Conservation (phyloP, 2,113 vertebrate species). For the Plecotus auritus region DNA sequence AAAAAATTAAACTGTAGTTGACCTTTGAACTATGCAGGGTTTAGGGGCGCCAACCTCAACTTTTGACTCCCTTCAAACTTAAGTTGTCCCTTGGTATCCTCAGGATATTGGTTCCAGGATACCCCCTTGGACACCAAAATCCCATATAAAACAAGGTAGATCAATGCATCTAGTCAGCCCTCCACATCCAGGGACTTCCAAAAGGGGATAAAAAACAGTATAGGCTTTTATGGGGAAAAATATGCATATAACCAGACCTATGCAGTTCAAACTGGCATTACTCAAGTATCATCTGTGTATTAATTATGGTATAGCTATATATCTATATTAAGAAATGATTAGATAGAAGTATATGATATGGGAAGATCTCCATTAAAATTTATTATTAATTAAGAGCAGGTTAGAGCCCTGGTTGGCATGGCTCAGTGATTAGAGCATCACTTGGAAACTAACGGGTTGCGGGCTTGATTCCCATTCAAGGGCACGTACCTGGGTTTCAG, state of each 20-base stretch:
- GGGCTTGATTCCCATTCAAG: too few relatives aligned
- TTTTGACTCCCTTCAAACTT: not conserved
- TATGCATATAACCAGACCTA: not conserved
- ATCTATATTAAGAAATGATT: not conserved
- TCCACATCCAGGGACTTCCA: not conserved
- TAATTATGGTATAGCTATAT: not conserved
- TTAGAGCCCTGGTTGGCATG: too few relatives aligned
- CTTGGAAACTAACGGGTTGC: too few relatives aligned
- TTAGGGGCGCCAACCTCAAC: not conserved
- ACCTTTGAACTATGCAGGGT: not conserved
- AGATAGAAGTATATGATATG: not conserved
- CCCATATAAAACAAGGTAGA: not conserved
- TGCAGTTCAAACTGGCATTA: not conserved
- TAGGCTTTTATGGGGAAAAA: not conserved
- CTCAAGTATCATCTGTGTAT: not conserved
- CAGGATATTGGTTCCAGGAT: not conserved
- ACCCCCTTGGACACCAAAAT: not conserved
- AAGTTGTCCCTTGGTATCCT: not conserved
- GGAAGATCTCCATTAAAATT: not conserved
- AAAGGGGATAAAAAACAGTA: not conserved
- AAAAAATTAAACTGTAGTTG: not conserved
- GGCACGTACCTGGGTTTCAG: too few relatives aligned
- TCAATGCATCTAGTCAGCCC: not conserved
- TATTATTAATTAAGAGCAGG: too few relatives aligned
- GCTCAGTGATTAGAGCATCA: too few relatives aligned